phyloP scores from a whole-genome alignment of 1,140 invertebrate genomes.

The Vollenhovia emeryi region DNA sequence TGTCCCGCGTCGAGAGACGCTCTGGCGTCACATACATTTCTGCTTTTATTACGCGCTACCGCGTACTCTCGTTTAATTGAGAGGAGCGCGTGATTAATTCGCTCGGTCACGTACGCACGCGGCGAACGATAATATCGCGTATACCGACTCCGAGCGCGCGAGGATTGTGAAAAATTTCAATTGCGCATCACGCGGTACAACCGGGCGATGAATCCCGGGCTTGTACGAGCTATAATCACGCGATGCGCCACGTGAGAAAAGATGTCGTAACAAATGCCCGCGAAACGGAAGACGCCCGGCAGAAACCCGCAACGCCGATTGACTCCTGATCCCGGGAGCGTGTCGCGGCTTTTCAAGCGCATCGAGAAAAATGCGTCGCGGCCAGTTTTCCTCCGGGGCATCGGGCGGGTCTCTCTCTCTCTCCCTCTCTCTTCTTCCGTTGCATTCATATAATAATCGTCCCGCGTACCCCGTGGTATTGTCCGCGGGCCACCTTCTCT shows the following conservation, averaged over 20 bases:
- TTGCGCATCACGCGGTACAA: background rate
- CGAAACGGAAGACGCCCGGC: conserved; percentile 6
- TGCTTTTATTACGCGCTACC: too few relatives aligned
- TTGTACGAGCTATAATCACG: background rate
- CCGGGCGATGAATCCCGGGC: background rate
- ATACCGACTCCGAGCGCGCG: background rate
- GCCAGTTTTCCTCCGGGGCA: background rate
- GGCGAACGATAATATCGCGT: background rate
- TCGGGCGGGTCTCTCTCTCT: background rate
- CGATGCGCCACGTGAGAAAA: background rate
- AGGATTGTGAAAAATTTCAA: conserved; percentile 12
- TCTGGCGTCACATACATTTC: too few relatives aligned
- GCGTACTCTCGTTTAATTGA: too few relatives aligned
- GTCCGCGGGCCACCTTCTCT: background rate
- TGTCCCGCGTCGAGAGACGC: too few relatives aligned
- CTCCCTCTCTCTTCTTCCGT: background rate
- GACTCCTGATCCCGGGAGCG: conserved; percentile 25
- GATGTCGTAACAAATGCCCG: conserved; percentile 27
- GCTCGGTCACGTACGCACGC: background rate
- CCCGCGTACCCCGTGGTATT: background rate
- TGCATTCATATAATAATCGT: conserved; percentile 33
- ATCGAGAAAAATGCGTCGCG: conserved; percentile 1
- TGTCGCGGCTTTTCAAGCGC: background rate
- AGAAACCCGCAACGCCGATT: background rate
- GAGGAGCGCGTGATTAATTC: background rate